Percentiles rank a stretch among this genome's conserved stretches.
Evolutionary conservation across 2,113 vertebrate genomes (phyloP).

Genomic region (Halichoerus grypus): DNA sequence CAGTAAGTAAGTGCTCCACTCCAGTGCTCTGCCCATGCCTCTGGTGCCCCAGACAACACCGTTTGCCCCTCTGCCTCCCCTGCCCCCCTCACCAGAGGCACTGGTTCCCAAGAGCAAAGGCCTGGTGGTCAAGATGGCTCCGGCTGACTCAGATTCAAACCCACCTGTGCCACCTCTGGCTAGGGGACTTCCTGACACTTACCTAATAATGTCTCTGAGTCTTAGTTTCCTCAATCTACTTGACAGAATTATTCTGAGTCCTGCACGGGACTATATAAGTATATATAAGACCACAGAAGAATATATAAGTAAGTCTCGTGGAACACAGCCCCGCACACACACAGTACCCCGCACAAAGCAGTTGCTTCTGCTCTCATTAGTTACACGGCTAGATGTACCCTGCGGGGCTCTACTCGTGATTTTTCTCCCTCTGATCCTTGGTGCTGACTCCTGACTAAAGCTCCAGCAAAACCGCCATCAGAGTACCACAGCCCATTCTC

Average conservation of each 20-base stretch:
- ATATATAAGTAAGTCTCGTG: background rate
- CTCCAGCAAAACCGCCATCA: background rate
- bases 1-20: background rate
- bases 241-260: background rate
- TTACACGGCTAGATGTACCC: background rate
- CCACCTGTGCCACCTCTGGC: background rate
- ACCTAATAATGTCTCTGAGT: background rate
- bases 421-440: background rate
- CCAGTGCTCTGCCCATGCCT: rapidly evolving
- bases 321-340: background rate
- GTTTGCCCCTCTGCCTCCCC: background rate
- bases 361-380: background rate
- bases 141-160: background rate
- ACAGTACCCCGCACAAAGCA: background rate
- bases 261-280: background rate
- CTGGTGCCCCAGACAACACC: rapidly evolving
- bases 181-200: background rate
- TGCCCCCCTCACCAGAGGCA: background rate
- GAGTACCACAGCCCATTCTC: background rate
- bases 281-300: background rate
- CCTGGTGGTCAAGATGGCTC: background rate
- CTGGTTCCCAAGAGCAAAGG: background rate
- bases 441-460: background rate
- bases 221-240: background rate
- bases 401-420: rapidly evolving